Conservation (phyloP, 2,888 invertebrate species). For the Spilarctia lutea region DNA sequence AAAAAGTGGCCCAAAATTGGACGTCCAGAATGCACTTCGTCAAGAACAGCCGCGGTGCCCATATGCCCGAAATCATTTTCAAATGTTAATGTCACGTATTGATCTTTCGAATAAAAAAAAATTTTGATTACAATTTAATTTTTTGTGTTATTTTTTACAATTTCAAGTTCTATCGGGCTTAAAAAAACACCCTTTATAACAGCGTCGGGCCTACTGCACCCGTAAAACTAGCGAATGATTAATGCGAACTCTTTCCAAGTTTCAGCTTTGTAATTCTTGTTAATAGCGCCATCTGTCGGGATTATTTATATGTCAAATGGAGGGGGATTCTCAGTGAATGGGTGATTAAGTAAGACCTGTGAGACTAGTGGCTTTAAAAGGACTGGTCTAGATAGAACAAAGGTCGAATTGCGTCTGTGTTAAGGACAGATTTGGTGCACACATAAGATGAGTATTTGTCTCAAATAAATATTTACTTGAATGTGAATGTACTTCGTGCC, state of each 20-base stretch:
- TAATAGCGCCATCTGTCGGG: slow-evolving; percentile 14
- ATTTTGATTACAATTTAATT: too few relatives aligned
- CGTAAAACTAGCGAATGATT: slow-evolving; percentile 6
- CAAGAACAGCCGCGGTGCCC: too few relatives aligned
- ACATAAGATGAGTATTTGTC: background rate
- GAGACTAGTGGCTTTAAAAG: background rate
- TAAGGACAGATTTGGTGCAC: background rate
- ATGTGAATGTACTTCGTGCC: background rate
- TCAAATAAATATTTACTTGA: background rate
- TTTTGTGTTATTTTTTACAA: too few relatives aligned
- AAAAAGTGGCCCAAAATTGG: too few relatives aligned
- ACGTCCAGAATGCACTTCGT: too few relatives aligned
- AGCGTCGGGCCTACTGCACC: background rate
- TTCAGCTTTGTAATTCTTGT: slow-evolving; percentile 9
- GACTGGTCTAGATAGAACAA: background rate
- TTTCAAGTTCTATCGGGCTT: too few relatives aligned
- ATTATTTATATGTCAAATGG: slow-evolving; percentile 6
- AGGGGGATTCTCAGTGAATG: background rate
- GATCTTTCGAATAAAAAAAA: too few relatives aligned
- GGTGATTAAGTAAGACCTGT: background rate
- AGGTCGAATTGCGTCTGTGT: background rate
- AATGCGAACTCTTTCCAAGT: slow-evolving; percentile 2
- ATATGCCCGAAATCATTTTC: too few relatives aligned
- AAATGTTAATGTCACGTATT: too few relatives aligned
- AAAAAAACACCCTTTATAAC: too few relatives aligned